Percentiles rank a stretch among this genome's conserved stretches.
Conservation (phyloP, 1,140 invertebrate genomes). For the Mactra quadrangularis region DNA sequence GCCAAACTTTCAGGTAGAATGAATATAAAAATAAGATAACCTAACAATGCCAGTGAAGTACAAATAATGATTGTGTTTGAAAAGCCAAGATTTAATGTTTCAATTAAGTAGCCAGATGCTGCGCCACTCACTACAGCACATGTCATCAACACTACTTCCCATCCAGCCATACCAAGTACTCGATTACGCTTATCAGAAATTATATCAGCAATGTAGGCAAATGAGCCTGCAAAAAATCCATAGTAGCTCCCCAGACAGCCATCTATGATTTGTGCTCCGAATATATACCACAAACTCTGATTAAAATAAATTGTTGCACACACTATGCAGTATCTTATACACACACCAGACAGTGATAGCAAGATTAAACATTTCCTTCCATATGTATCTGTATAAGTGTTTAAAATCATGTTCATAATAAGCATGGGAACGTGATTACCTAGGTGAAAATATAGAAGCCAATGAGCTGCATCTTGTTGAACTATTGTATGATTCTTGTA, state of each 20-base stretch:
- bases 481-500: not conserved
- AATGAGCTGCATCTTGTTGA: constrained; percentile 10
- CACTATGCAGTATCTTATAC: not conserved
- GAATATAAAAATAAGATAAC: no score
- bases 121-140: not conserved
- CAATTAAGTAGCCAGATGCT: not conserved
- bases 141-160: not conserved
- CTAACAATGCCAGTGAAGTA: not conserved
- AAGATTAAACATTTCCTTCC: constrained; percentile 16
- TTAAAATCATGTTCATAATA: not conserved
- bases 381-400: not conserved
- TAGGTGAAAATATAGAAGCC: not conserved
- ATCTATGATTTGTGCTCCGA: not conserved
- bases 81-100: constrained; percentile 11
- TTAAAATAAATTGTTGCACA: not conserved
- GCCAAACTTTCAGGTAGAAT: not conserved
- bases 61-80: constrained; percentile 9
- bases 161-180: constrained; percentile 2
- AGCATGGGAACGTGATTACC: not conserved
- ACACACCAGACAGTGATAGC: not conserved
- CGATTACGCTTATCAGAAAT: not conserved
- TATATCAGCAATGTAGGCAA: constrained; percentile 7
- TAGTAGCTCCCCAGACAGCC: not conserved
- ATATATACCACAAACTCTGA: not conserved
- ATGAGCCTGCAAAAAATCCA: constrained; percentile 1